These are phyloP conservation scores for Drosophila nikananu DNA, from an alignment of 1,140 invertebrate genomes.

Conservation along the genomic window DNA sequence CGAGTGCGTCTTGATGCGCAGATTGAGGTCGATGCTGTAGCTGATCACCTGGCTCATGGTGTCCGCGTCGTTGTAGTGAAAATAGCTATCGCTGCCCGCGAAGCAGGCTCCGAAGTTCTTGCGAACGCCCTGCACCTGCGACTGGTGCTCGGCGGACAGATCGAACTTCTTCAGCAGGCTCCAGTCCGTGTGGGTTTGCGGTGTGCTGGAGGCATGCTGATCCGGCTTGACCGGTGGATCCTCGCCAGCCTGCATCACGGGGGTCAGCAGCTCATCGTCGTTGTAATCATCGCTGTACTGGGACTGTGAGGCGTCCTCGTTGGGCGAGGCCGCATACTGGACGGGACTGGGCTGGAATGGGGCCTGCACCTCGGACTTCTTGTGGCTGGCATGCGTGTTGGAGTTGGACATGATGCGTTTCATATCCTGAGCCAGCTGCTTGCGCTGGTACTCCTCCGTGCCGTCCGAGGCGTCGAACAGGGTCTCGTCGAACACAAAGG, in stretches of 20 bases:
- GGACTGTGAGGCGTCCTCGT: conserved; percentile 17
- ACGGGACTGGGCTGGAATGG: conserved; percentile 10
- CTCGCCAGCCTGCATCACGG: conserved; percentile 43
- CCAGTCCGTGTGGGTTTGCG: conserved; percentile 80
- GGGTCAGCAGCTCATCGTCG: conserved; percentile 61
- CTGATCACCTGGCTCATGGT: conserved; percentile 88
- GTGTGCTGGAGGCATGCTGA: conserved; percentile 44
- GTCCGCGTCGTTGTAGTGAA: conserved; percentile 90
- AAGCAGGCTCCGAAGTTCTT: conserved; percentile 88
- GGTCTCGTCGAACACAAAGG: conserved; percentile 75
- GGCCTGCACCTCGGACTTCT: conserved; percentile 17
- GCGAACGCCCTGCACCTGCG: conserved; percentile 65
- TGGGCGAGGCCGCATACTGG: neutral
- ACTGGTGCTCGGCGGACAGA: conserved; percentile 70
- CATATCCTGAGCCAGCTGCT: conserved; percentile 82
- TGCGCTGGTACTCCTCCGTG: conserved; percentile 78
- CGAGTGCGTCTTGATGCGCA: conserved; percentile 84
- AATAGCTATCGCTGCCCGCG: conserved; percentile 88
- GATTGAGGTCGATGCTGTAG: conserved; percentile 85
- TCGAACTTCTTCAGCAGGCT: conserved; percentile 79
- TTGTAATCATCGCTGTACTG: conserved; percentile 56
- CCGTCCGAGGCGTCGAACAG: conserved; percentile 70
- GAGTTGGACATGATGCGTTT: conserved; percentile 83
- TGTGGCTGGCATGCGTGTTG: conserved; percentile 42
- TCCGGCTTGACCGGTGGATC: conserved; percentile 4